A percentile compares a stretch with the other conserved stretches of the same genome.
Conservation (phyloP, 2,888 invertebrate species). For the Hanleya hanleyi region DNA sequence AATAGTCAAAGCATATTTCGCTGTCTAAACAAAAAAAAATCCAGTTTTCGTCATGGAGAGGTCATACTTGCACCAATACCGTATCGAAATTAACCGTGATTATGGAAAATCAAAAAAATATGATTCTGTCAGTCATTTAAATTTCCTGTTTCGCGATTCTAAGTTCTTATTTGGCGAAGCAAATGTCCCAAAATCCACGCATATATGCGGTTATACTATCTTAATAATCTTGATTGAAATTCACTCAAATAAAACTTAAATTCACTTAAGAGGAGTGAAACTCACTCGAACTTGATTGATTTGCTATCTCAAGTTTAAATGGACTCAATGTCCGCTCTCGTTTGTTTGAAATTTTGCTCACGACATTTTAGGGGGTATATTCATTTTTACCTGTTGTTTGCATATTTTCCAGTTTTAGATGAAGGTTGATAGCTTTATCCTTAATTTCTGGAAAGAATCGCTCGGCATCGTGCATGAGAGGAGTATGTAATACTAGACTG, state of each 20-base stretch:
- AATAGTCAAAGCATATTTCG: too few relatives aligned
- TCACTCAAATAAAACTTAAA: too few relatives aligned
- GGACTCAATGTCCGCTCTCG: too few relatives aligned
- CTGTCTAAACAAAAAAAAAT: too few relatives aligned
- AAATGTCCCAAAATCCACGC: too few relatives aligned
- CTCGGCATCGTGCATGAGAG: conserved; percentile 47
- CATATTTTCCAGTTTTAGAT: conserved; percentile 62
- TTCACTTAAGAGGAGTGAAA: too few relatives aligned
- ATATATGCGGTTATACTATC: too few relatives aligned
- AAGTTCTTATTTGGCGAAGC: too few relatives aligned
- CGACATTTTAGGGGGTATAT: neutral
- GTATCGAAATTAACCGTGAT: neutral
- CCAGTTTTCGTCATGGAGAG: neutral
- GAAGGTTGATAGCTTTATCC: conserved; percentile 43
- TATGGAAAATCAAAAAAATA: neutral
- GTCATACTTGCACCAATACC: neutral
- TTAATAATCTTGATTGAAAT: too few relatives aligned
- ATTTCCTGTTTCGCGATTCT: neutral
- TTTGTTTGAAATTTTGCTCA: too few relatives aligned
- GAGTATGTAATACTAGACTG: conserved; percentile 48
- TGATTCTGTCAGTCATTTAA: neutral
- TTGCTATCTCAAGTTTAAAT: too few relatives aligned
- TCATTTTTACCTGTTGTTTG: conserved; percentile 54
- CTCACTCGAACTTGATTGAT: too few relatives aligned
- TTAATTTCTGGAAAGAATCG: conserved; percentile 44